Conservation (phyloP, 2,113 vertebrate species). For the Rhinoderma darwinii region DNA sequence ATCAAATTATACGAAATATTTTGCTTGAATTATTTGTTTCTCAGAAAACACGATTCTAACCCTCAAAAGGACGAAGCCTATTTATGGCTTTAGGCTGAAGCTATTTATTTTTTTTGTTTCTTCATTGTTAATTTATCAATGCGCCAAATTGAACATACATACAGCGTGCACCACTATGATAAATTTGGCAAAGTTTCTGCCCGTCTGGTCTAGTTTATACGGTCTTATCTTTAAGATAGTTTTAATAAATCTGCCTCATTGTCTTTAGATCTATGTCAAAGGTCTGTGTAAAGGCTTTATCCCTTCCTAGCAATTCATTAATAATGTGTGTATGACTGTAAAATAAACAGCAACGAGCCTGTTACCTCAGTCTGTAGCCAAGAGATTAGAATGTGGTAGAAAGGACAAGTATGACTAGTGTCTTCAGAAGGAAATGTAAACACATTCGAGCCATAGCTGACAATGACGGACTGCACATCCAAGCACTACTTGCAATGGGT, state of each 20-base stretch:
- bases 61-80: no score
- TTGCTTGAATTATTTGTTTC: neutral
- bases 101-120: no score
- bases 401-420: neutral
- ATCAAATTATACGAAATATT: neutral
- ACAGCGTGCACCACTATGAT: no score
- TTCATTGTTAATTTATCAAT: no score
- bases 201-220: no score
- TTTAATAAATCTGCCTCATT: no score
- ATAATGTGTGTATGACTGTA: neutral
- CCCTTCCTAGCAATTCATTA: neutral
- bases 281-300: neutral
- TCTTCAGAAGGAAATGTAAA: neutral
- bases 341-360: neutral
- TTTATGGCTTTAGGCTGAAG: no score
- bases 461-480: neutral
- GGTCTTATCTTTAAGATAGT: no score
- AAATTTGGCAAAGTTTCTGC: no score
- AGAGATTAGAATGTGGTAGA: neutral
- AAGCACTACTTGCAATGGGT: neutral
- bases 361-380: neutral
- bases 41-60: neutral
- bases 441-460: neutral
- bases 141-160: no score
- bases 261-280: neutral